Evolutionary conservation across 2,113 vertebrate species (phyloP).

Genomic region (Aegithalos caudatus): DNA sequence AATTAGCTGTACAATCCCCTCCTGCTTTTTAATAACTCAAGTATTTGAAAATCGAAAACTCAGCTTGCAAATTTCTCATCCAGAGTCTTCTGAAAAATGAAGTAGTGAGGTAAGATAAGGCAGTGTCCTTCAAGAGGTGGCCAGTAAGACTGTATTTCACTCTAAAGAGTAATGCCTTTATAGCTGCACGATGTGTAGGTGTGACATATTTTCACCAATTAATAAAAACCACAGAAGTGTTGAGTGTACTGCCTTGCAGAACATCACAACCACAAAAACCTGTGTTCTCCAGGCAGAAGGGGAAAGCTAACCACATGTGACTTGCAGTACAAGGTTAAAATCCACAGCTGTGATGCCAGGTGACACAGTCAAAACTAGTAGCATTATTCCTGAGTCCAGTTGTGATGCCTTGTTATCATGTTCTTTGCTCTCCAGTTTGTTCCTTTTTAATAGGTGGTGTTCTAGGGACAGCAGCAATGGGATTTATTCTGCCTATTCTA

Average conservation of each 20-base stretch:
- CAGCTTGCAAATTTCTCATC: background rate
- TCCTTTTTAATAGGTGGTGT: background rate
- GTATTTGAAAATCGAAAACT: background rate
- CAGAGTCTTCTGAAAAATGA: background rate
- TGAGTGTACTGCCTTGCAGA: background rate
- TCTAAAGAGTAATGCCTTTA: background rate
- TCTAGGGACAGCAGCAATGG: background rate
- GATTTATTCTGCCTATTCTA: background rate
- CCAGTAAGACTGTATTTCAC: background rate
- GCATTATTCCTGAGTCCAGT: background rate
- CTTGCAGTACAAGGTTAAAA: background rate
- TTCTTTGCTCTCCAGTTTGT: background rate
- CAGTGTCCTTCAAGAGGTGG: background rate
- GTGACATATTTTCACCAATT: background rate
- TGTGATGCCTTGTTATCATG: background rate
- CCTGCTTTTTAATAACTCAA: background rate
- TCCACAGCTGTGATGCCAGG: background rate
- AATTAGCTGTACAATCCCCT: background rate
- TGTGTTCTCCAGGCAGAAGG: background rate
- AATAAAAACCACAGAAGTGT: background rate
- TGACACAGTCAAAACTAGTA: fast-evolving
- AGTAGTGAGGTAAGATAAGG: background rate
- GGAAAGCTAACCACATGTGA: background rate
- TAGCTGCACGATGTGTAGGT: background rate
- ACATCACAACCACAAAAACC: background rate